Evolutionary conservation across 30 jellyfish, hydroid and myxozoan species (phyloP).

Genomic region (Mastigias papua): DNA sequence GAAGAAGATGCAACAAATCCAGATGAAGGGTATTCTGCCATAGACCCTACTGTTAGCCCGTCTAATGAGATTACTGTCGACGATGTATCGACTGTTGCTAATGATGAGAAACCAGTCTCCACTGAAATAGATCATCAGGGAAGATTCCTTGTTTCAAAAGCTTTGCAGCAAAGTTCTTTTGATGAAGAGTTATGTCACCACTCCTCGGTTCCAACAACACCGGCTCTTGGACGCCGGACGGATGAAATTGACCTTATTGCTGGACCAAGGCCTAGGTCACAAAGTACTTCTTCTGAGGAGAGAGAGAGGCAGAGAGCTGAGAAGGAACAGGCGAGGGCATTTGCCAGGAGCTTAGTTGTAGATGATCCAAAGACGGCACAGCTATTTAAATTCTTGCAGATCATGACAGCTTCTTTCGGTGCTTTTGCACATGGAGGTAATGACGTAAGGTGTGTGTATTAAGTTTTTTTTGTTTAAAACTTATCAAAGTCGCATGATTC

Average conservation of each 20-base stretch:
- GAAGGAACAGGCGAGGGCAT: conserved; percentile 33
- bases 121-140: not conserved
- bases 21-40: not conserved
- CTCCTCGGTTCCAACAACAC: conserved; percentile 60
- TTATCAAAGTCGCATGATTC: not conserved
- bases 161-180: not conserved
- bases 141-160: not conserved
- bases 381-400: conserved; percentile 84
- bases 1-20: not conserved
- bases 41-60: not conserved
- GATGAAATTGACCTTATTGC: conserved; percentile 17
- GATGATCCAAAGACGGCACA: conserved; percentile 94
- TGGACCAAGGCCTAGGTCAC: conserved; percentile 9
- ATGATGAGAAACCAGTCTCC: not conserved
- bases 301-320: conserved; percentile 13
- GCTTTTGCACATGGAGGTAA: conserved; percentile 99
- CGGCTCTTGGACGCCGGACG: conserved; percentile 50
- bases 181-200: not conserved
- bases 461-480: no score
- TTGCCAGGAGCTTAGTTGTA: conserved; percentile 68
- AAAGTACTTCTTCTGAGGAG: conserved; percentile 28
- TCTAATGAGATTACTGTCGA: not conserved
- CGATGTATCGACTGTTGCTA: not conserved
- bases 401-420: conserved; percentile 97
- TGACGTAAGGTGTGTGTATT: conserved; percentile 90